A percentile compares a stretch with the other conserved stretches of the same genome.
These are phyloP conservation scores for Calyptomena viridis DNA, from an alignment of 2,113 vertebrate species.

Conservation along the genomic window DNA sequence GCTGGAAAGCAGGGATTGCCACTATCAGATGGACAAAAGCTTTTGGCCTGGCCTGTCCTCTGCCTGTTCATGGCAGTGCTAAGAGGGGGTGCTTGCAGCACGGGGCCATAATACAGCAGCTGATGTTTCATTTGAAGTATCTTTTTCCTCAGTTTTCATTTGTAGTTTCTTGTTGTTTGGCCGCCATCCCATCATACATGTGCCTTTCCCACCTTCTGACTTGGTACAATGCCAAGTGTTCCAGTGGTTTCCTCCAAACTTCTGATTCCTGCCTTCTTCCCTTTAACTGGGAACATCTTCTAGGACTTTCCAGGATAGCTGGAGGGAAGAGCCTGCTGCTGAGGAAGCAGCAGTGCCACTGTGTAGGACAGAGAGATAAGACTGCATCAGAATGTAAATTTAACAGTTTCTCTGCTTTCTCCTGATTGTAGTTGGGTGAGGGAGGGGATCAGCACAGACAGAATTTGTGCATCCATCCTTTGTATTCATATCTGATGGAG, in stretches of 20 bases:
- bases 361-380: not conserved
- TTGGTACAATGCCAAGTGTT: not conserved
- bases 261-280: not conserved
- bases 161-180: not conserved
- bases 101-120: not conserved
- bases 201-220: not conserved
- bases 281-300: not conserved
- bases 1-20: not conserved
- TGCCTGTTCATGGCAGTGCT: not conserved
- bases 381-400: not conserved
- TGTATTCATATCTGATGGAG: not conserved
- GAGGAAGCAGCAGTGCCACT: not conserved
- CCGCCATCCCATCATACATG: not conserved
- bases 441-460: not conserved
- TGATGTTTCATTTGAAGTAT: not conserved
- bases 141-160: not conserved
- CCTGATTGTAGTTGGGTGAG: not conserved
- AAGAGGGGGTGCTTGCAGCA: rapidly evolving
- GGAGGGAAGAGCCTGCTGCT: not conserved
- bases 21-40: not conserved
- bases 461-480: not conserved
- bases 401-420: not conserved
- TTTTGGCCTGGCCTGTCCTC: not conserved
- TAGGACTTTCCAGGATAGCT: not conserved
- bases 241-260: not conserved